A percentile compares a stretch with the other conserved stretches of the same genome.
Evolutionary conservation across 2,888 invertebrate genomes (phyloP).

Genomic region (Microdon myrmicae): DNA sequence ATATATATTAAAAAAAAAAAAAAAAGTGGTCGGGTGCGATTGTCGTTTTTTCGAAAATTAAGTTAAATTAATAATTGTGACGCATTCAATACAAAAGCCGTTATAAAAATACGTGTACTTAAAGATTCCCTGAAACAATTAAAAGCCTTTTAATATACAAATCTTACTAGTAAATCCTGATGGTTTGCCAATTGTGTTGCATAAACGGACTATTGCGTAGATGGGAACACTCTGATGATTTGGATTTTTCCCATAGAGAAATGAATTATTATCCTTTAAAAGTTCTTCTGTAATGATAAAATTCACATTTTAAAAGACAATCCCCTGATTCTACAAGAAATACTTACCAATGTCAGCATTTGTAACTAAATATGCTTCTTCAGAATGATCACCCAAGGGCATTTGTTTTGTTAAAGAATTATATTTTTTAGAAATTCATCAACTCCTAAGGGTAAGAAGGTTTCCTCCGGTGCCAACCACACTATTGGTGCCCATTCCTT

Average conservation of each 20-base stretch:
- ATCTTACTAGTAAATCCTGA: conserved; percentile 18
- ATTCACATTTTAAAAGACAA: not conserved
- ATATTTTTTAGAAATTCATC: conserved; percentile 73
- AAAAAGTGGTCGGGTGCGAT: too few species aligned
- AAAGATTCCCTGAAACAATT: too few species aligned
- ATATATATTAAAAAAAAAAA: too few species aligned
- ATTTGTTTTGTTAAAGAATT: conserved; percentile 57
- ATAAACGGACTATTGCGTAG: conserved; percentile 71
- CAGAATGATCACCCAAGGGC: conserved; percentile 62
- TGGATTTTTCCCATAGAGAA: conserved; percentile 72
- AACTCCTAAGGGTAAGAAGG: conserved; percentile 73
- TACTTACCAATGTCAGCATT: conserved; percentile 68
- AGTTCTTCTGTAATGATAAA: conserved; percentile 59
- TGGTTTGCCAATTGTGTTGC: conserved; percentile 55
- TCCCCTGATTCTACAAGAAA: not conserved
- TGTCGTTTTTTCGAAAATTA: too few species aligned
- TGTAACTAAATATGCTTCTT: conserved; percentile 68
- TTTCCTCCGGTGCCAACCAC: conserved; percentile 75
- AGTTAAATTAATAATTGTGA: too few species aligned
- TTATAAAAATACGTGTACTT: too few species aligned
- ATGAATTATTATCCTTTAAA: conserved; percentile 67
- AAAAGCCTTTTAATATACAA: not conserved
- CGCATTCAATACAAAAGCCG: too few species aligned
- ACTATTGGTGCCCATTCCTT: conserved; percentile 75
- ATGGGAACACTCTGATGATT: conserved; percentile 69